Percentiles rank a stretch among this genome's conserved stretches.
Conservation (phyloP, 2,888 invertebrate species). For the Drosophila leonis region DNA sequence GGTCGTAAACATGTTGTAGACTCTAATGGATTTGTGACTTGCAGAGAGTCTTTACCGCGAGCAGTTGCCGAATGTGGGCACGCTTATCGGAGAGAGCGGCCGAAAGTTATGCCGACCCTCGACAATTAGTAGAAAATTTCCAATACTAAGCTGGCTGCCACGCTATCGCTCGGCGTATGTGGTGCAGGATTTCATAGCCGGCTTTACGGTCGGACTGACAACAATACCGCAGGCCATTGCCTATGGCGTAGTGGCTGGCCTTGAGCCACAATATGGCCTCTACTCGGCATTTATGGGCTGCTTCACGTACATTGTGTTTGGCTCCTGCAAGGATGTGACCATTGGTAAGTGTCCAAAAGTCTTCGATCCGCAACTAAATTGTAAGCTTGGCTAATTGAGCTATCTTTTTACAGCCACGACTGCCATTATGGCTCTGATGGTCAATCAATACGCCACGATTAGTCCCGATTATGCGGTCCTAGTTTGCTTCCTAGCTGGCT, state of each 20-base stretch:
- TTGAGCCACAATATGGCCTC: conserved; percentile 92
- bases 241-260: conserved; percentile 92
- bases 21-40: conserved; percentile 8
- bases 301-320: conserved; percentile 95
- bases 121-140: conserved; percentile 87
- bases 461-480: conserved; percentile 91
- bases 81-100: conserved; percentile 62
- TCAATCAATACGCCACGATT: conserved; percentile 88
- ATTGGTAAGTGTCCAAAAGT: conserved; percentile 87
- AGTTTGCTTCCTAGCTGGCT: conserved; percentile 90
- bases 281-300: conserved; percentile 98
- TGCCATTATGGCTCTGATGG: conserved; percentile 95
- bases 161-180: conserved; percentile 89
- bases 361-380: background rate
- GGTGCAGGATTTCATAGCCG: conserved; percentile 93
- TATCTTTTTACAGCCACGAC: conserved; percentile 89
- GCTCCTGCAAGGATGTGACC: conserved; percentile 93
- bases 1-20: conserved; percentile 6
- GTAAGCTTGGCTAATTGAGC: background rate
- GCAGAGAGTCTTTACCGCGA: conserved; percentile 82
- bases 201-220: conserved; percentile 93
- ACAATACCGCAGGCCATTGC: conserved; percentile 95
- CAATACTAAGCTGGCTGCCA: conserved; percentile 91
- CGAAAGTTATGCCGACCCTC: conserved; percentile 86
- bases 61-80: conserved; percentile 78